Percentiles rank a stretch among this genome's conserved stretches.
Conservation (phyloP, 2,888 invertebrate species). For the Drosophila maculinotata region DNA sequence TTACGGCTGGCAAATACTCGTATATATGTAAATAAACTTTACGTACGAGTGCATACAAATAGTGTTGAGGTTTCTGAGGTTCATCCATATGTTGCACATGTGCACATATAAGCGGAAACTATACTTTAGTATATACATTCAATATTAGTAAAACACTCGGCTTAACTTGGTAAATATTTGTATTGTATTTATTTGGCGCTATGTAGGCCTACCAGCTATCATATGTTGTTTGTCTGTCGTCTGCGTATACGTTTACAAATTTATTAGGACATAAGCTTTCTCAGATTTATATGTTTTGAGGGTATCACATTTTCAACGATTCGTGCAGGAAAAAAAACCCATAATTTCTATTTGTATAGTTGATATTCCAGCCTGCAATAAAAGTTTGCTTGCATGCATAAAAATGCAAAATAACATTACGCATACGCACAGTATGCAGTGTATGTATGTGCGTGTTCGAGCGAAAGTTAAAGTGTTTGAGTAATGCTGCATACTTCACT, state of each 20-base stretch:
- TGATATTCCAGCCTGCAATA: neutral
- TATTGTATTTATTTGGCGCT: neutral
- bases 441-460: neutral
- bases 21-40: constrained; percentile 12
- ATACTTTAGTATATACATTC: neutral
- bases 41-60: neutral
- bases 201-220: neutral
- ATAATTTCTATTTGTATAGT: too few species aligned
- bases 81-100: constrained; percentile 16
- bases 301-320: neutral
- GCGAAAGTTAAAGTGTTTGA: neutral
- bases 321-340: neutral
- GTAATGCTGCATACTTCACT: constrained; percentile 18
- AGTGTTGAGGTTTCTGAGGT: constrained; percentile 1
- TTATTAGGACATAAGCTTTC: neutral
- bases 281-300: neutral
- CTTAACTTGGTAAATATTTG: constrained; percentile 6
- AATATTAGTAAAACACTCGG: neutral
- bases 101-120: neutral
- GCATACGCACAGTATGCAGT: constrained; percentile 36
- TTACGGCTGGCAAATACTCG: neutral
- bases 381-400: neutral
- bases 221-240: neutral
- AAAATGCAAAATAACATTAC: constrained; percentile 15
- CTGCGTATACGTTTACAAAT: neutral